A percentile compares a stretch with the other conserved stretches of the same genome.
Evolutionary conservation across 1,140 invertebrate genomes (phyloP).

Genomic region (Rhyzopertha dominica): DNA sequence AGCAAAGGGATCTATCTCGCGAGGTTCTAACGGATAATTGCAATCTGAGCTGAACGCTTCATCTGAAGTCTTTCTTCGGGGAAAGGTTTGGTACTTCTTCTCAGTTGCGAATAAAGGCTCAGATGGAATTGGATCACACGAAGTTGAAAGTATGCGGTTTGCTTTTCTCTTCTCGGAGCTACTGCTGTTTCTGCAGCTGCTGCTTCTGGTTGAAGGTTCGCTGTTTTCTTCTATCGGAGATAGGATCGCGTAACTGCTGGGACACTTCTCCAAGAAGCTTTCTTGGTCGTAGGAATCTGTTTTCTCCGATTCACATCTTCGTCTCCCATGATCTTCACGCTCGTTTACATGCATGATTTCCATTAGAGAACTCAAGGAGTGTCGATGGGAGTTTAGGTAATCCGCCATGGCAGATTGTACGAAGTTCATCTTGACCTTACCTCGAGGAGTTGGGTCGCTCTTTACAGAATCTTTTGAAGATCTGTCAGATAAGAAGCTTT

Average conservation of each 20-base stretch:
- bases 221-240: slow-evolving; percentile 58
- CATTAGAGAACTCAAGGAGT: slow-evolving; percentile 44
- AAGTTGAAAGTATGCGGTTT: slow-evolving; percentile 30
- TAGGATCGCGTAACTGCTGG: too few species aligned
- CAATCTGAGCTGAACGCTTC: too few species aligned
- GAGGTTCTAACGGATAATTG: slow-evolving; percentile 54
- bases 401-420: slow-evolving; percentile 39
- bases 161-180: slow-evolving; percentile 27
- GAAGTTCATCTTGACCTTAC: slow-evolving; percentile 29
- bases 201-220: slow-evolving; percentile 50
- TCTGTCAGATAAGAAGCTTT: too few species aligned
- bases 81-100: slow-evolving; percentile 53
- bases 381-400: slow-evolving; percentile 42
- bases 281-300: too few species aligned
- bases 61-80: slow-evolving; percentile 43
- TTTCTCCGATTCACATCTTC: neutral
- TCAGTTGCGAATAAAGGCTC: slow-evolving; percentile 12
- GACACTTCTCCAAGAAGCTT: too few species aligned
- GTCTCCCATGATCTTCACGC: slow-evolving; percentile 3
- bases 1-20: slow-evolving; percentile 54
- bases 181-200: slow-evolving; percentile 41
- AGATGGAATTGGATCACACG: slow-evolving; percentile 38
- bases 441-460: slow-evolving; percentile 30
- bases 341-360: slow-evolving; percentile 32
- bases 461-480: slow-evolving; percentile 24